These are phyloP conservation scores for Nothocercus julius DNA, from an alignment of 2,113 vertebrate genomes.

Conservation along the genomic window DNA sequence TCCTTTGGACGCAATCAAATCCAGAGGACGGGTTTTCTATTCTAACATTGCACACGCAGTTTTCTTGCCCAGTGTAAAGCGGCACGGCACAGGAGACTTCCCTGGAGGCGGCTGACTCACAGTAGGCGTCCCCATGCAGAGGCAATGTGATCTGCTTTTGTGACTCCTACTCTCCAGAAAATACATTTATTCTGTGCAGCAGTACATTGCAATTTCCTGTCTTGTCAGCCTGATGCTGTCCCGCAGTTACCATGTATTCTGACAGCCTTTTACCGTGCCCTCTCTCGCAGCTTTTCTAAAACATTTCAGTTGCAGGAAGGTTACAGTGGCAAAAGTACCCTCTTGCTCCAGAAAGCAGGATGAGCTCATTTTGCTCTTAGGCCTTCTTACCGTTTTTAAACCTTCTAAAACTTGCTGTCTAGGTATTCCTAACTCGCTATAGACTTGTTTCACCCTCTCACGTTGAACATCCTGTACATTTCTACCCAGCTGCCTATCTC, in stretches of 20 bases:
- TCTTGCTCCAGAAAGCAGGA: background rate
- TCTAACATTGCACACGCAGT: background rate
- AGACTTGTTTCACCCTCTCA: background rate
- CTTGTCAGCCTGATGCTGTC: background rate
- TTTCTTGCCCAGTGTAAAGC: background rate
- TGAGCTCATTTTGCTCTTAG: background rate
- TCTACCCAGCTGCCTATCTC: background rate
- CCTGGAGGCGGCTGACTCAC: background rate
- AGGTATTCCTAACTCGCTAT: background rate
- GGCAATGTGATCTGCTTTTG: background rate
- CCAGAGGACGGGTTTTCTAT: background rate
- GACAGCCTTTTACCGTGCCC: too few relatives aligned
- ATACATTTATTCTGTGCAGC: background rate
- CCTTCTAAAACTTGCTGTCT: background rate
- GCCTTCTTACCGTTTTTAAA: background rate
- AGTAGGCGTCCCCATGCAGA: fast-evolving
- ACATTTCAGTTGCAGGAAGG: background rate
- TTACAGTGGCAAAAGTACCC: background rate
- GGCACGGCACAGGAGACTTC: background rate
- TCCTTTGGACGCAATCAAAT: background rate
- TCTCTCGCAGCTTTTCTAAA: background rate
- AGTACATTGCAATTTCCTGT: background rate
- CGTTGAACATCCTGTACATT: background rate
- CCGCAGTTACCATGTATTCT: background rate
- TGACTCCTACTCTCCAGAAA: background rate